Percentiles rank a stretch among this genome's conserved stretches.
Evolutionary conservation across 2,797 vertebrate species (phyloP).

Genomic region (Neosilurus mollespiculum): DNA sequence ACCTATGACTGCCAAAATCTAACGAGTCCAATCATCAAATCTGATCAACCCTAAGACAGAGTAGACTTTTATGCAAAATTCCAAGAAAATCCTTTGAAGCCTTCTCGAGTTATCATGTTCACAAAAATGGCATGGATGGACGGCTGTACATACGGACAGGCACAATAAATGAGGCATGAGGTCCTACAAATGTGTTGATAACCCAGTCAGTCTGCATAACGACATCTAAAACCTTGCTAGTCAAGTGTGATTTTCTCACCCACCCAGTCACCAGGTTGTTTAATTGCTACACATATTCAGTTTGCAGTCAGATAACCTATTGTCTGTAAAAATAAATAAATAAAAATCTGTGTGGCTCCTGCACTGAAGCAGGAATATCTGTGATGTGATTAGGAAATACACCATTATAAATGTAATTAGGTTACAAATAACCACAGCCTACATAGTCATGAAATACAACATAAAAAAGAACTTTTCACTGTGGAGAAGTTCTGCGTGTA

Average conservation of each 20-base stretch:
- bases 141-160: too few relatives aligned
- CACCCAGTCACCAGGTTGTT: background rate
- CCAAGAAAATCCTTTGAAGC: too few relatives aligned
- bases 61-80: too few relatives aligned
- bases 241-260: background rate
- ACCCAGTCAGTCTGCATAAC: background rate
- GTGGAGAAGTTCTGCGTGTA: background rate
- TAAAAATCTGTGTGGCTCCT: background rate
- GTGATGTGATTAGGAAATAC: background rate
- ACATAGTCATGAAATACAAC: background rate
- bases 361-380: too few relatives aligned
- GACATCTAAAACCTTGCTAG: background rate
- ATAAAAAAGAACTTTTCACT: background rate
- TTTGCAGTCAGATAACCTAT: background rate
- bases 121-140: too few relatives aligned
- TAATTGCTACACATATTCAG: background rate
- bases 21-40: too few relatives aligned
- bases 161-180: too few relatives aligned
- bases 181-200: background rate
- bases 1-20: too few relatives aligned
- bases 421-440: constrained; percentile 2
- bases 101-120: too few relatives aligned
- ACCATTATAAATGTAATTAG: background rate
- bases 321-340: background rate
- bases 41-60: too few relatives aligned